phyloP scores from a whole-genome alignment of 2,888 invertebrate genomes.

The Limnephilus marmoratus region DNA sequence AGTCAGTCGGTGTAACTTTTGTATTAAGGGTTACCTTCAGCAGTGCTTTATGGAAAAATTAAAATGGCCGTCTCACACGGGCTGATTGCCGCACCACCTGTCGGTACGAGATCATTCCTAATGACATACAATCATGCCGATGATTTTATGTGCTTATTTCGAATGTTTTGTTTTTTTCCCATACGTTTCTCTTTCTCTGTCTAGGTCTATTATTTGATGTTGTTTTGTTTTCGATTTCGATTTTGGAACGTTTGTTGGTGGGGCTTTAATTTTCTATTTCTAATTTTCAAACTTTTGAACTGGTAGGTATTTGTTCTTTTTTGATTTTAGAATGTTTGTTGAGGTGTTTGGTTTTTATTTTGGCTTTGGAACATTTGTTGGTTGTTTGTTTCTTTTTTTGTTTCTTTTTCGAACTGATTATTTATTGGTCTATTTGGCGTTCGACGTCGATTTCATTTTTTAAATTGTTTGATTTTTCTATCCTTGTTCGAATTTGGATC shows the following conservation, averaged over 20 bases:
- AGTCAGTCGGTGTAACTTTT: slow-evolving; percentile 42
- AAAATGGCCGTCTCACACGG: slow-evolving; percentile 61
- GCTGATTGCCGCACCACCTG: slow-evolving; percentile 53
- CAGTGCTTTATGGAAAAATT: slow-evolving; percentile 65
- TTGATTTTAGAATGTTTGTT: not conserved
- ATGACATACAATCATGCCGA: slow-evolving; percentile 64
- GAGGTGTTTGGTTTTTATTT: not conserved
- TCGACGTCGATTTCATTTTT: not conserved
- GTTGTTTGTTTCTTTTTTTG: no score
- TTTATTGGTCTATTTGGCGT: no score
- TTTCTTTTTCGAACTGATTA: no score
- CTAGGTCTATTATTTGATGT: slow-evolving; percentile 41
- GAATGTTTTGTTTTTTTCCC: slow-evolving; percentile 49
- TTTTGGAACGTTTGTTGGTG: slow-evolving; percentile 13
- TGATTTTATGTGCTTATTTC: slow-evolving; percentile 64
- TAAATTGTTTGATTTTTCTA: not conserved
- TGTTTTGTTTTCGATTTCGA: slow-evolving; percentile 42
- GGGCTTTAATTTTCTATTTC: not conserved
- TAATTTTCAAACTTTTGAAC: not conserved
- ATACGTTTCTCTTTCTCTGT: slow-evolving; percentile 41
- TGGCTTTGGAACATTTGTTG: not conserved
- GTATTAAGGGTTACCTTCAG: slow-evolving; percentile 41
- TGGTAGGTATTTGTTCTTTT: not conserved
- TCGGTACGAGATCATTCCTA: slow-evolving; percentile 49
- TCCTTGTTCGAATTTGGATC: not conserved